A percentile compares a stretch with the other conserved stretches of the same genome.
Conservation (phyloP, 2,797 vertebrate species). For the Paratrypauchen microcephalus region DNA sequence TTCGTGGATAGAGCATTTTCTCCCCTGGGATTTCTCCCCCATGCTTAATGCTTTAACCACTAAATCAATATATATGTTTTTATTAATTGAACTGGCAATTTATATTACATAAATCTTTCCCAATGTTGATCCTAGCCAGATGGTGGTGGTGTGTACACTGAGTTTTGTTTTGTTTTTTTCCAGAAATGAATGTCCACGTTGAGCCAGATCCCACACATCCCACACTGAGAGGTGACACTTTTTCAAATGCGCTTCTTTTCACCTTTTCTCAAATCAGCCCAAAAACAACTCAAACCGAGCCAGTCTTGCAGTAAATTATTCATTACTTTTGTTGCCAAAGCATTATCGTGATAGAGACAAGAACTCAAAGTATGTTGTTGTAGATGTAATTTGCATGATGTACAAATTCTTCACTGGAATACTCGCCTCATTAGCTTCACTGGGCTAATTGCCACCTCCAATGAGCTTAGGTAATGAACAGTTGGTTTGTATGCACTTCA, state of each 20-base stretch:
- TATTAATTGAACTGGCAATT: background rate
- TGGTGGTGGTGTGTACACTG: background rate
- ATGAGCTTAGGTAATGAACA: conserved; percentile 12
- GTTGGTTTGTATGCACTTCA: background rate
- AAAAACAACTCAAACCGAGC: background rate
- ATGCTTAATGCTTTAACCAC: background rate
- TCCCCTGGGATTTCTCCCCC: too few species aligned
- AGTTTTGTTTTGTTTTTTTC: background rate
- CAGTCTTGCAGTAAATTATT: conserved; percentile 5
- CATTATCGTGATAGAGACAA: background rate
- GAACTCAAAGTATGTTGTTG: background rate
- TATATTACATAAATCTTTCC: background rate
- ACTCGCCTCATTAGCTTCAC: background rate
- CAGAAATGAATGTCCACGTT: background rate
- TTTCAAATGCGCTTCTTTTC: background rate
- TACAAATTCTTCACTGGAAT: background rate
- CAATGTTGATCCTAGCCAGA: background rate
- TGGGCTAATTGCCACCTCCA: background rate
- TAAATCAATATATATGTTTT: background rate
- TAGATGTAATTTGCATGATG: background rate
- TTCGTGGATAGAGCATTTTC: too few species aligned
- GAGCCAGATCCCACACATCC: background rate
- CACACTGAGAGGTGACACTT: background rate
- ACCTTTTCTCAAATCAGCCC: background rate
- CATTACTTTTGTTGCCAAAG: conserved; percentile 5